Percentiles rank a stretch among this genome's conserved stretches.
Conservation (phyloP, 2,797 vertebrate genomes). For the Lithobates sylvaticus region DNA sequence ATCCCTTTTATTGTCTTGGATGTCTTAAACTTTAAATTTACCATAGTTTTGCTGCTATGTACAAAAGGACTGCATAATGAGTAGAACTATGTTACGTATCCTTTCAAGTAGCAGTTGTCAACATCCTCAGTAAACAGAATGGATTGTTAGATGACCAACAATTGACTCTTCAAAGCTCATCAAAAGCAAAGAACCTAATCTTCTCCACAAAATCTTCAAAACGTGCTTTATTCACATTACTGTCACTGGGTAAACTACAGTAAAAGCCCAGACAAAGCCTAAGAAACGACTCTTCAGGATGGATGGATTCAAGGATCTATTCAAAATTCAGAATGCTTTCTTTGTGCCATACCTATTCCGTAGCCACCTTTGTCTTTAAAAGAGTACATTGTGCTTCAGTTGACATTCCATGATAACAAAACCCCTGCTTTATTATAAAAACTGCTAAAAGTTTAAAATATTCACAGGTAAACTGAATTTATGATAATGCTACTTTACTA, state of each 20-base stretch:
- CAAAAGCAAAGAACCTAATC: slow-evolving; percentile 26
- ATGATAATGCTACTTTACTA: too few relatives aligned
- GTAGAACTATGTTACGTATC: slow-evolving; percentile 9
- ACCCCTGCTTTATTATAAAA: neutral
- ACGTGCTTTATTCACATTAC: slow-evolving; percentile 9
- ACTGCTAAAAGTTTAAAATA: too few relatives aligned
- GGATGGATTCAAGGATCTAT: neutral
- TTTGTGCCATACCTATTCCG: neutral
- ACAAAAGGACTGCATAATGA: slow-evolving; percentile 49
- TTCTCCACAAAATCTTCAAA: slow-evolving; percentile 45
- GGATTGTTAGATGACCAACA: slow-evolving; percentile 51
- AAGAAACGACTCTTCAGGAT: neutral
- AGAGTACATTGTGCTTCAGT: neutral
- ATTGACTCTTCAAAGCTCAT: slow-evolving; percentile 46
- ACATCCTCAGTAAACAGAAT: slow-evolving; percentile 35
- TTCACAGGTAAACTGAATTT: too few relatives aligned
- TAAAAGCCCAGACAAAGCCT: slow-evolving; percentile 18
- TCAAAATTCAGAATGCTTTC: neutral
- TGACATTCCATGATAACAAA: neutral
- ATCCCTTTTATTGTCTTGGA: slow-evolving; percentile 9
- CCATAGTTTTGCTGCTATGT: neutral
- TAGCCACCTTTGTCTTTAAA: neutral
- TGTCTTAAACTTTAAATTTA: slow-evolving; percentile 10
- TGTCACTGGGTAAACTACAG: slow-evolving; percentile 13
- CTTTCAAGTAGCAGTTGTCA: slow-evolving; percentile 49